Conservation (phyloP, 1,140 invertebrate genomes). For the Brachionus sp. region DNA sequence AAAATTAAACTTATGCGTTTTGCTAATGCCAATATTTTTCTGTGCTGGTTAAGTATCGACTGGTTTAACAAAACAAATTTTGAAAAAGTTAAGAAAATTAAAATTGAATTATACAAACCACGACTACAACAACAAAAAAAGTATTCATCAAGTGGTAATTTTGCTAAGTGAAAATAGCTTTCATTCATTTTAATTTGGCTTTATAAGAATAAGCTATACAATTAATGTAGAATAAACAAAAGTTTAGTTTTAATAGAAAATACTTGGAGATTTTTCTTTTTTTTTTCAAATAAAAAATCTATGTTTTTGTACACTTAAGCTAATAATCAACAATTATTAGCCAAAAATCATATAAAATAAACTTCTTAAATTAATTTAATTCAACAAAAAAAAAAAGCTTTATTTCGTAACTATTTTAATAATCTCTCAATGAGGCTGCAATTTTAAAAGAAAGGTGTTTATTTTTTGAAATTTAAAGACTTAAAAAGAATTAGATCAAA, state of each 20-base stretch:
- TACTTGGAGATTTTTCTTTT: not conserved
- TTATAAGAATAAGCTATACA: not conserved
- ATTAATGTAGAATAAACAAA: not conserved
- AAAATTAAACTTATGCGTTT: not conserved
- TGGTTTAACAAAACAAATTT: not conserved
- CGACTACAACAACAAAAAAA: not conserved
- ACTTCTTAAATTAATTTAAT: not conserved
- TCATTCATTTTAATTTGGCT: not conserved
- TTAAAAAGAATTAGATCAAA: not conserved
- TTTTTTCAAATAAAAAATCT: not conserved
- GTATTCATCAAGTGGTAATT: not conserved
- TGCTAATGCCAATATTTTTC: not conserved
- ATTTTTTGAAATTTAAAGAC: not conserved
- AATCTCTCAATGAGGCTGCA: not conserved
- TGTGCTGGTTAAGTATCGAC: not conserved
- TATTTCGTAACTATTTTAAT: not conserved
- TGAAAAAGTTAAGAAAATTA: not conserved
- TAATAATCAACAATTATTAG: not conserved
- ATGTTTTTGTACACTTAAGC: not conserved
- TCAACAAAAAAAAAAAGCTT: not conserved
- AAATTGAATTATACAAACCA: not conserved
- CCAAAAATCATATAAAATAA: not conserved
- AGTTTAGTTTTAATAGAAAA: not conserved
- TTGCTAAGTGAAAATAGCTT: not conserved
- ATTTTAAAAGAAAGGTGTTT: not conserved